Evolutionary conservation across 1,140 invertebrate species (phyloP).

Genomic region (Formica selysi): DNA sequence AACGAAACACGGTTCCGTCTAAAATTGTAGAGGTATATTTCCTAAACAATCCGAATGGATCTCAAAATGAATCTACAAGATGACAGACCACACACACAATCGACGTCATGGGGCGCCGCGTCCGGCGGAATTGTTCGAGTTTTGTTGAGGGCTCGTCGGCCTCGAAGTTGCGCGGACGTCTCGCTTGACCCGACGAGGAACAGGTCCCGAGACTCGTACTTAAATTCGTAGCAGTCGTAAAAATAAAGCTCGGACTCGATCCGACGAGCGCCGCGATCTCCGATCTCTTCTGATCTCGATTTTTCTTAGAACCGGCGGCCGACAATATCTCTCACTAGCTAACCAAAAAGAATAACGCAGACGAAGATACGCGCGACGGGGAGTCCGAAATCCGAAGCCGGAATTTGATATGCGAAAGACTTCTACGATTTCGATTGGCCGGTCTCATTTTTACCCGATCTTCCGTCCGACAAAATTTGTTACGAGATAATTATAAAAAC

Average conservation of each 20-base stretch:
- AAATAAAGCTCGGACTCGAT: conserved; percentile 52
- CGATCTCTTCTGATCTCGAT: conserved; percentile 46
- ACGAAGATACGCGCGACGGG: conserved; percentile 44
- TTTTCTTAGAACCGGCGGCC: conserved; percentile 58
- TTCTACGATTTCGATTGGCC: conserved; percentile 43
- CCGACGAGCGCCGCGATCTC: conserved; percentile 33
- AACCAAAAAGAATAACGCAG: conserved; percentile 42
- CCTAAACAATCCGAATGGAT: conserved; percentile 73
- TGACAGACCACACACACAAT: conserved; percentile 75
- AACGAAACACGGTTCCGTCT: conserved; percentile 46
- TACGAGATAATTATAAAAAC: conserved; percentile 38
- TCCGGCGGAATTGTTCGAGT: conserved; percentile 29
- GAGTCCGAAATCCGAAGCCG: conserved; percentile 38
- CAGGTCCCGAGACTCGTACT: conserved; percentile 17
- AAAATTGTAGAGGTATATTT: conserved; percentile 51
- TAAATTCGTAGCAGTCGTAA: conserved; percentile 61
- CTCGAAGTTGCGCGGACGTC: conserved; percentile 46
- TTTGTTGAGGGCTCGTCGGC: conserved; percentile 45
- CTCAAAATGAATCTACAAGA: conserved; percentile 69
- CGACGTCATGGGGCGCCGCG: conserved; percentile 66
- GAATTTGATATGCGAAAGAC: conserved; percentile 54
- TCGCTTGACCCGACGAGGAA: conserved; percentile 32
- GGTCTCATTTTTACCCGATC: conserved; percentile 27
- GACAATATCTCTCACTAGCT: conserved; percentile 31
- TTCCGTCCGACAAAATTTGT: conserved; percentile 24